Percentiles rank a stretch among this genome's conserved stretches.
phyloP scores from a whole-genome alignment of 2,888 invertebrate species.

The Gortyna flavago region DNA sequence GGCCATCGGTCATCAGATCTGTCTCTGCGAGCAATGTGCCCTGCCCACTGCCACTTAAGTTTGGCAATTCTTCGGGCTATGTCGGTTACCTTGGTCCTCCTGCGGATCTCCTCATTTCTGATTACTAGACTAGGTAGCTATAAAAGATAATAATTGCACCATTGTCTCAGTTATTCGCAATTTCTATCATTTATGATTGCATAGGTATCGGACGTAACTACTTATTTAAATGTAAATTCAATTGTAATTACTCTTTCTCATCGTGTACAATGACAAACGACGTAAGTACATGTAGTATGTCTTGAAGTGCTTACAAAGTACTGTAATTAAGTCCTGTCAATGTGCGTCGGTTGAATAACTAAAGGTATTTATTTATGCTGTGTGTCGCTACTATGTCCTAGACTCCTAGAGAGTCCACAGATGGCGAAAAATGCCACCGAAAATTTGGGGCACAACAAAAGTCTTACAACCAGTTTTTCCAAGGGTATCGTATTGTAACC shows the following conservation, averaged over 20 bases:
- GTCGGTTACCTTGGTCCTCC: no score
- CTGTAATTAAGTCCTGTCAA: conserved; percentile 13
- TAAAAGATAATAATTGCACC: neutral
- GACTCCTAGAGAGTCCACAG: neutral
- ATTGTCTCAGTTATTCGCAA: neutral
- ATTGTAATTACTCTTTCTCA: conserved; percentile 20
- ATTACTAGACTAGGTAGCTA: no score
- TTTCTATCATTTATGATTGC: neutral
- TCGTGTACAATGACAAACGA: conserved; percentile 22
- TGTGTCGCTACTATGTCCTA: conserved; percentile 12
- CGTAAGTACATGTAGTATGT: neutral
- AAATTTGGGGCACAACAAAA: neutral
- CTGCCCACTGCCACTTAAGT: no score
- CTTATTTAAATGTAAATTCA: neutral
- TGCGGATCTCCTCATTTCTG: no score
- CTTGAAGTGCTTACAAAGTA: conserved; percentile 36
- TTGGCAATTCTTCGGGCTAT: no score
- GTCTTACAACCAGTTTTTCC: neutral
- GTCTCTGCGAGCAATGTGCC: no score
- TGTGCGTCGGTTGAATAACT: conserved; percentile 10
- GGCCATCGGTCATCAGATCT: no score
- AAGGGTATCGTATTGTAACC: no score
- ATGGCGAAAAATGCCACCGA: neutral
- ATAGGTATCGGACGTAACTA: neutral
- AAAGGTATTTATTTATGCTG: neutral